Evolutionary conservation across 2,888 invertebrate species (phyloP).

Genomic region (Caenorhabditis sp.): DNA sequence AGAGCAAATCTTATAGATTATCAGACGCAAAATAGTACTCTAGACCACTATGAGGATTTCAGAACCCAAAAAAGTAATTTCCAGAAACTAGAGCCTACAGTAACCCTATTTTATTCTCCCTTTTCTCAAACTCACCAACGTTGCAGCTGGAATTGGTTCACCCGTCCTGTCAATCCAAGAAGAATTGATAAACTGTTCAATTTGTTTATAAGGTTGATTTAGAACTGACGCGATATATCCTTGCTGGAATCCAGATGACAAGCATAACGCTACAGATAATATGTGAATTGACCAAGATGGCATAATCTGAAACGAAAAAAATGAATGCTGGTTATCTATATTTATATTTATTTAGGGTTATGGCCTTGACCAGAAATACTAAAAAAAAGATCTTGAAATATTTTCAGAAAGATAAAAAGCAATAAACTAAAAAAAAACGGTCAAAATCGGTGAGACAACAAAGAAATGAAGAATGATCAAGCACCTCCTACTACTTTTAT

Average conservation of each 20-base stretch:
- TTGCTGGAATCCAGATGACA: constrained; percentile 61
- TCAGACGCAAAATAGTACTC: too few species aligned
- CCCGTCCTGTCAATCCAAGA: constrained; percentile 49
- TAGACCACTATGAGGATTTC: too few species aligned
- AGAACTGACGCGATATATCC: constrained; percentile 63
- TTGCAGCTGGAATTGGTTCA: constrained; percentile 37
- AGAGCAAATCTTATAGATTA: too few species aligned
- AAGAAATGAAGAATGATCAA: constrained; percentile 1
- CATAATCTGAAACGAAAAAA: constrained; percentile 39
- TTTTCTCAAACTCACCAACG: constrained; percentile 40
- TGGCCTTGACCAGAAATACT: background rate
- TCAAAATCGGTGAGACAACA: constrained; percentile 5
- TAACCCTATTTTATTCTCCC: too few species aligned
- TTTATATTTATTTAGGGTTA: too few species aligned
- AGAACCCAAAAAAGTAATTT: too few species aligned
- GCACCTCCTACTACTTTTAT: background rate
- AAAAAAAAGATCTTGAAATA: background rate
- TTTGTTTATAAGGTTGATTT: constrained; percentile 59
- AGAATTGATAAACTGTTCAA: constrained; percentile 56
- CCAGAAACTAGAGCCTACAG: too few species aligned
- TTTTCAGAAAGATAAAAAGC: constrained; percentile 3
- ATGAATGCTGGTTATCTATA: too few species aligned
- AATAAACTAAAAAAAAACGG: background rate
- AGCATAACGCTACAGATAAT: constrained; percentile 55
- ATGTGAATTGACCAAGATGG: constrained; percentile 57